Base-by-base conservation (phyloP, 53 echinoderm and acorn worm species). In the Echinarachnius parma region DNA sequence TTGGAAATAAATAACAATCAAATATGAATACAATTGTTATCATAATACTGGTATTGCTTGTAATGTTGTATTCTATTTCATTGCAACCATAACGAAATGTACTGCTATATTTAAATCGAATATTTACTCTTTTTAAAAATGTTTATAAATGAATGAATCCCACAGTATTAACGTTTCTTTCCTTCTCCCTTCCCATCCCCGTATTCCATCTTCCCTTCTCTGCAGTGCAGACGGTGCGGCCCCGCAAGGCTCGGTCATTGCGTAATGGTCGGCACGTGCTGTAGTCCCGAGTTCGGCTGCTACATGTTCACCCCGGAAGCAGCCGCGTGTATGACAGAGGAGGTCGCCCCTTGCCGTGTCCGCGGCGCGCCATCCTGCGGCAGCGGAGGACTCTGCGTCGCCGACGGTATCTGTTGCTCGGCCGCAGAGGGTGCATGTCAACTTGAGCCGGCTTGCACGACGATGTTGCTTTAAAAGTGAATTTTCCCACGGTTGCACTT, bases 261-360 rank as follows among this genome's bases (percentile, higher is more conserved):
- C 67, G 81, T 86, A 34, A 81, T 86, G 86, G 77, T 77, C 42
- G 86, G 86, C 26, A 86, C 86, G 22, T 86, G 86, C 33, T 86
- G 86, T 53, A 86, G 86, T 66, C 56, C 65, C 19, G 39, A 65
- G 27, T 78, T 78, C 31, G 86, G 86, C 62, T 86, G 86, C 72
- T 78, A 58, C 56, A 31, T 72, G 30, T 46, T 81, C 58, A 86
- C 86, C 5, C 47, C 77, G 0, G 81, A 81, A 49, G 75, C 86
- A 34, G 77, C 64, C 19, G 81, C 80, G 9, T 86, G 86, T 62
- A 72, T 78, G 81, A 74, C 84, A 19, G 74, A 72, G 39, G 74
- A 72, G 9, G 39, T 72, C 26, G 27, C 74, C 37, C 74, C 57
- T 26, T 72, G 74, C 56, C 74, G 39, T 37, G 39, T 72, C 26